phyloP scores from a whole-genome alignment of 2,797 vertebrate species.

The Neomorphus geoffroyi region DNA sequence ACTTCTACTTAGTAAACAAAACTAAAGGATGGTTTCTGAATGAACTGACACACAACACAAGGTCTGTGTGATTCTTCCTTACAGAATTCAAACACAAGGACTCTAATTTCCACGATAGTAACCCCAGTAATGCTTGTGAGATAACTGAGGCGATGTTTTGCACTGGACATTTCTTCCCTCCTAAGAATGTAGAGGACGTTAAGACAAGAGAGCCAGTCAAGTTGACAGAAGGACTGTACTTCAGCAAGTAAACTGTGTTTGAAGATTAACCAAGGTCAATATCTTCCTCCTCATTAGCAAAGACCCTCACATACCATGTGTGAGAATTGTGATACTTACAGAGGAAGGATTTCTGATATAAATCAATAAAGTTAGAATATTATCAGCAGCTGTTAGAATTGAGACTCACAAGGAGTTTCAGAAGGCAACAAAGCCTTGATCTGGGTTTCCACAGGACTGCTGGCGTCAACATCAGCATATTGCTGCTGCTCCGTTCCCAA shows the following conservation, averaged over 20 bases:
- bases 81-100: background rate
- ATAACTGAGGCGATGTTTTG: background rate
- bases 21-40: background rate
- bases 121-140: background rate
- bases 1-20: background rate
- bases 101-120: background rate
- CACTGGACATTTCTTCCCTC: background rate
- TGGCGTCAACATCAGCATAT: background rate
- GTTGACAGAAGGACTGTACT: background rate
- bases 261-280: background rate
- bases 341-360: background rate
- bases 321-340: background rate
- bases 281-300: background rate
- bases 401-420: background rate
- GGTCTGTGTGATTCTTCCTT: background rate
- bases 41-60: background rate
- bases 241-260: background rate
- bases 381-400: background rate
- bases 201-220: background rate
- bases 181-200: background rate
- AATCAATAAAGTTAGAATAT: background rate
- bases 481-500: background rate
- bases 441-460: background rate
- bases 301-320: background rate
- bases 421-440: background rate